These are phyloP conservation scores for Papilio dardanus DNA, from an alignment of 1,140 invertebrate genomes.

Conservation along the genomic window DNA sequence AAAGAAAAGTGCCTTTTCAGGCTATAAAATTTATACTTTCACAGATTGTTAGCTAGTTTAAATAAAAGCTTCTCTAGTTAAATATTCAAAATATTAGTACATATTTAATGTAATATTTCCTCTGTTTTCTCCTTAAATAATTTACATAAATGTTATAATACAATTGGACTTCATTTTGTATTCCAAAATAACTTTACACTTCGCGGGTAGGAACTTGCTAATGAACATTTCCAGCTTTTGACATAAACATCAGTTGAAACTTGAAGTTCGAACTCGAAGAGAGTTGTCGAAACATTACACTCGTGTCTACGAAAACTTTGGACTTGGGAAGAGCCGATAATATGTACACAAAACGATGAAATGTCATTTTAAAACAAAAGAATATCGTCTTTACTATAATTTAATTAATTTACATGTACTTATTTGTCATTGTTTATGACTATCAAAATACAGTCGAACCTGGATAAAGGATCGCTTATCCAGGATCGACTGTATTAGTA, in stretches of 20 bases:
- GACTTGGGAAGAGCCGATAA: not conserved
- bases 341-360: too few relatives aligned
- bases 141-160: not conserved
- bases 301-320: not conserved
- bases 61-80: too few relatives aligned
- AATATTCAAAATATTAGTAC: not conserved
- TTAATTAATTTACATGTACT: not conserved
- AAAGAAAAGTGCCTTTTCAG: too few relatives aligned
- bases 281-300: not conserved
- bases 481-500: too few relatives aligned
- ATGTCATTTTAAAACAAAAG: not conserved
- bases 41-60: too few relatives aligned
- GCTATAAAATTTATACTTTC: too few relatives aligned
- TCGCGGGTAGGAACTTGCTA: not conserved
- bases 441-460: too few relatives aligned
- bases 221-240: constrained; percentile 13
- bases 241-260: constrained; percentile 21
- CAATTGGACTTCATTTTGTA: not conserved
- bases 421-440: too few relatives aligned
- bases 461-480: too few relatives aligned
- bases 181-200: constrained; percentile 3
- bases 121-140: not conserved
- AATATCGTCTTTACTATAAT: not conserved
- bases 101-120: not conserved
- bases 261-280: not conserved